A percentile compares a stretch with the other conserved stretches of the same genome.
These are phyloP conservation scores for Cosmopolites sordidus DNA, from an alignment of 2,888 invertebrate species.

Conservation along the genomic window DNA sequence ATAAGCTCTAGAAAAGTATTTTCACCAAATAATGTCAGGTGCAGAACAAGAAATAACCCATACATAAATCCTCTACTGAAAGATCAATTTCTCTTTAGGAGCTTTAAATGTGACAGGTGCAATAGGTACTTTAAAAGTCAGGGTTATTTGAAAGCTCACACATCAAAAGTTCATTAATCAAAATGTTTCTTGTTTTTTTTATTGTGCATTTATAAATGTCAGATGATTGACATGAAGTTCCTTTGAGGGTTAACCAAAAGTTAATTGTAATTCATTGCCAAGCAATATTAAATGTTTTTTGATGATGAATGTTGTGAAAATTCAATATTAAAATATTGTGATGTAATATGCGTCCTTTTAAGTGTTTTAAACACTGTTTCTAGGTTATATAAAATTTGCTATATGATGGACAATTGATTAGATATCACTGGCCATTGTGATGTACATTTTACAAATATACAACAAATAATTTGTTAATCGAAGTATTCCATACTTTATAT, in stretches of 20 bases:
- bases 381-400: background rate
- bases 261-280: background rate
- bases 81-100: constrained; percentile 44
- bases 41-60: constrained; percentile 44
- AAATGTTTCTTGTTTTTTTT: background rate
- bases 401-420: background rate
- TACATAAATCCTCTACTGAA: constrained; percentile 46
- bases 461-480: too few relatives aligned
- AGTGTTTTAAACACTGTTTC: constrained; percentile 6
- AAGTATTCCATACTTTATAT: background rate
- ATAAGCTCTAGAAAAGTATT: constrained; percentile 32
- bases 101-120: constrained; percentile 46
- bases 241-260: background rate
- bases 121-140: constrained; percentile 47
- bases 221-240: background rate
- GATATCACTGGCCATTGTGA: background rate
- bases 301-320: constrained; percentile 14
- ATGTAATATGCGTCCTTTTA: constrained; percentile 17
- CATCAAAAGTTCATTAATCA: constrained; percentile 43
- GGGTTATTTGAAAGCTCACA: constrained; percentile 47
- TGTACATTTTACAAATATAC: too few relatives aligned
- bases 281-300: constrained; percentile 1
- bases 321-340: constrained; percentile 10
- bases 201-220: background rate
- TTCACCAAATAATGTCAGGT: constrained; percentile 40